Base-by-base conservation (phyloP, 2,888 invertebrate species). In the Odontocerum albicorne region DNA sequence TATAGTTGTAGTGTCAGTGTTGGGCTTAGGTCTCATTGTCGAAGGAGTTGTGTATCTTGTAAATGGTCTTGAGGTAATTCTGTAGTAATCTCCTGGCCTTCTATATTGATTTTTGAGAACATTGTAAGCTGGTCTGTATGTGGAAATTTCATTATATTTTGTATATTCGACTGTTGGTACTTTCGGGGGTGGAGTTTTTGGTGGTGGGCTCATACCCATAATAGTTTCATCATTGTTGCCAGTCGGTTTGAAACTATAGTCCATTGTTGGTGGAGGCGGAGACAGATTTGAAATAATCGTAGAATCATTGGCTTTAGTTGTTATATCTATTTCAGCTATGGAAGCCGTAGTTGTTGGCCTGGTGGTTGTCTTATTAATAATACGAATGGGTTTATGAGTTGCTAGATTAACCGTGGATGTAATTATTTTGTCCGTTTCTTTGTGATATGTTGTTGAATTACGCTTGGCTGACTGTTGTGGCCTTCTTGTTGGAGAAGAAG, bases 121-220 rank as follows among this genome's bases (percentile, higher is more conserved):
- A 59, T 77, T 73, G 62, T 71, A 75, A 17, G 68, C 62, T 16
- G 77, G 78, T 62, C 73, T 70, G 46, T 73, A 75, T 1, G 76
- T 76, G n/a, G 76, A 75, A 6, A 76, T 64, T 62, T 65, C 65
- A 31, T 62, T 75, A 63, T 70, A 69, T 21, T 49, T 56, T 17
- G 55, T 51, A 16, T 49, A 57, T 21, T 57, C 55, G 17, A 52
- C 56, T 12, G 39, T 49, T 39, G 61, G 59, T 21, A 68, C 64
- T 19, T 72, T 62, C 19, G 70, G 68, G 1, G 68, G 70, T 55
- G 70, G 68, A 15, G 74, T 72, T 49, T 53, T 58, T 1, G 79
- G 79, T 10, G 80, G 80, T 35, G 80, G 80, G 64, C 73, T 79
- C 72, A 81, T 76, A 1, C 80, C 80, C 75, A 79, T 75, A n/a